Evolutionary conservation across 2,888 invertebrate genomes (phyloP).

Genomic region (Melinaea marsaeus): DNA sequence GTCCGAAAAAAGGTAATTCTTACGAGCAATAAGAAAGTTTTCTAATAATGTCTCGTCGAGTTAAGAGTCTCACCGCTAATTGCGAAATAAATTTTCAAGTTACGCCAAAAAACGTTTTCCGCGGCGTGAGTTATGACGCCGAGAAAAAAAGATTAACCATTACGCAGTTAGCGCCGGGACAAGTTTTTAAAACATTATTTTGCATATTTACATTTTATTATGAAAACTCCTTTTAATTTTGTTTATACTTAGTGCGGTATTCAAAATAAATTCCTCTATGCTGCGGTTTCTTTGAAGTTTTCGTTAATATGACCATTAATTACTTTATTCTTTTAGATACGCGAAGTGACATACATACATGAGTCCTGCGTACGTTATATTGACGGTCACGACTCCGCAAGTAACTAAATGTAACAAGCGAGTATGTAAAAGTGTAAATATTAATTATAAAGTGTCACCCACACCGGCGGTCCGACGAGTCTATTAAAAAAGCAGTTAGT

Average conservation of each 20-base stretch:
- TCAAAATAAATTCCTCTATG: not conserved
- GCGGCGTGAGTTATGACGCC: constrained; percentile 60
- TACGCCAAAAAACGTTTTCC: constrained; percentile 64
- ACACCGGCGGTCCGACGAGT: constrained; percentile 9
- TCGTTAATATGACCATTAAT: no score
- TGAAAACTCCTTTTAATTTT: not conserved
- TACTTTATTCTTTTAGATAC: no score
- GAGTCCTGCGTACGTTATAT: not conserved
- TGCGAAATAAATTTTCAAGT: constrained; percentile 76
- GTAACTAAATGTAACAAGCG: not conserved
- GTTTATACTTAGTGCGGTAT: constrained; percentile 11
- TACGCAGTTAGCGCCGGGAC: constrained; percentile 28
- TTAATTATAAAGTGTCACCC: constrained; percentile 9
- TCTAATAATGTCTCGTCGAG: constrained; percentile 69
- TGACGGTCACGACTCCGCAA: not conserved
- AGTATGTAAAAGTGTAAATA: not conserved
- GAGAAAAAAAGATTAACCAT: constrained; percentile 47
- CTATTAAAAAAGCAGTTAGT: constrained; percentile 33
- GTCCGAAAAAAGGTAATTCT: constrained; percentile 64
- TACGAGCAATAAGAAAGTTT: constrained; percentile 72
- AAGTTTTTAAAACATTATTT: no score
- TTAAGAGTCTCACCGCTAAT: constrained; percentile 69
- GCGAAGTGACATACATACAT: no score
- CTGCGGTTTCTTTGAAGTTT: not conserved
- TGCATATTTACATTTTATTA: constrained; percentile 4